phyloP scores from a whole-genome alignment of 2,797 vertebrate species.

The Neosilurus mollespiculum region DNA sequence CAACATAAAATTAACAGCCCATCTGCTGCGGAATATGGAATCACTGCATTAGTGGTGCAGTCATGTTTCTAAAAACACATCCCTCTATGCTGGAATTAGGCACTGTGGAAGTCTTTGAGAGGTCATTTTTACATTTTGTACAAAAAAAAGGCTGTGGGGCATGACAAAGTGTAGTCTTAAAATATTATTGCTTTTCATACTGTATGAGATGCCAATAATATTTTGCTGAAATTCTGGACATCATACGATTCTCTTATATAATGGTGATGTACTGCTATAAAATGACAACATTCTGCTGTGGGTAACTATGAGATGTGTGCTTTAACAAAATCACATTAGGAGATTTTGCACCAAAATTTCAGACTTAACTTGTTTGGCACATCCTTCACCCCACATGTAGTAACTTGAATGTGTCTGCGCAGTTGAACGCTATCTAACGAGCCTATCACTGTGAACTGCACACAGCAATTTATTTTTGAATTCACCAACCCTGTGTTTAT shows the following conservation, averaged over 20 bases:
- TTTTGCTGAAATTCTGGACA: background rate
- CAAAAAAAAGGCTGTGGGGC: background rate
- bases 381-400: no score
- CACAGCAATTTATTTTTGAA: no score
- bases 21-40: slow-evolving; percentile 10
- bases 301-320: no score
- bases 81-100: background rate
- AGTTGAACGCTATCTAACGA: no score
- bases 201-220: background rate
- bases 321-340: background rate
- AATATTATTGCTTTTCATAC: background rate
- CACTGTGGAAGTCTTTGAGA: background rate
- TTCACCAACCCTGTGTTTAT: no score
- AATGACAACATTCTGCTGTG: background rate
- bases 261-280: background rate
- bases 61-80: background rate
- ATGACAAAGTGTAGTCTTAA: background rate
- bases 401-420: no score
- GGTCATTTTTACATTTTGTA: background rate
- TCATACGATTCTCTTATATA: background rate
- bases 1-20: background rate
- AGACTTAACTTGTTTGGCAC: background rate
- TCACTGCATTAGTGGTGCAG: background rate
- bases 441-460: no score
- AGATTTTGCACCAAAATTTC: background rate